Evolutionary conservation across 2,113 vertebrate species (phyloP).

Genomic region (Apodemus speciosus): DNA sequence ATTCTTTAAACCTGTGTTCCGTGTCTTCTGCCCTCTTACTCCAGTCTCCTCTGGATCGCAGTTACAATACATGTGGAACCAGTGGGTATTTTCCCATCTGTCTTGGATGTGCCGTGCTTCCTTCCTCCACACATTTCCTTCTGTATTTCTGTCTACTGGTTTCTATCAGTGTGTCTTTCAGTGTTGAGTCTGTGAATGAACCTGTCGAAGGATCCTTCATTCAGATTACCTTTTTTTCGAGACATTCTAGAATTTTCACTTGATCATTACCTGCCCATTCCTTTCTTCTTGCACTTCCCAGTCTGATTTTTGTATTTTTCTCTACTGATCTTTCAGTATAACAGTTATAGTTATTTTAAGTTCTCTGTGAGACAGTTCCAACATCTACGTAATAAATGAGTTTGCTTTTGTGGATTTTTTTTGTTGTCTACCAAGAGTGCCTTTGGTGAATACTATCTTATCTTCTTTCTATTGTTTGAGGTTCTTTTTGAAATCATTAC

Average conservation of each 20-base stretch:
- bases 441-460: not conserved
- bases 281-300: no score
- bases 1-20: not conserved
- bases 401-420: not conserved
- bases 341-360: constrained; percentile 10
- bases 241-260: no score
- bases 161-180: not conserved
- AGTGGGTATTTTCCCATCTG: not conserved
- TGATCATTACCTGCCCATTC: no score
- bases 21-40: not conserved
- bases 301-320: no score
- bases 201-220: no score
- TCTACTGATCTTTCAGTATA: not conserved
- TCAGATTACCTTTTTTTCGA: no score
- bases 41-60: not conserved
- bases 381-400: not conserved
- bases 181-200: not conserved
- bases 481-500: not conserved
- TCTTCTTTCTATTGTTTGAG: not conserved
- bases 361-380: not conserved
- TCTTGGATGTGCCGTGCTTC: not conserved
- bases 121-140: not conserved
- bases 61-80: not conserved
- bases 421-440: not conserved
- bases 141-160: not conserved